Evolutionary conservation across 2,113 vertebrate genomes (phyloP).

Genomic region (Callionymus lyra): DNA sequence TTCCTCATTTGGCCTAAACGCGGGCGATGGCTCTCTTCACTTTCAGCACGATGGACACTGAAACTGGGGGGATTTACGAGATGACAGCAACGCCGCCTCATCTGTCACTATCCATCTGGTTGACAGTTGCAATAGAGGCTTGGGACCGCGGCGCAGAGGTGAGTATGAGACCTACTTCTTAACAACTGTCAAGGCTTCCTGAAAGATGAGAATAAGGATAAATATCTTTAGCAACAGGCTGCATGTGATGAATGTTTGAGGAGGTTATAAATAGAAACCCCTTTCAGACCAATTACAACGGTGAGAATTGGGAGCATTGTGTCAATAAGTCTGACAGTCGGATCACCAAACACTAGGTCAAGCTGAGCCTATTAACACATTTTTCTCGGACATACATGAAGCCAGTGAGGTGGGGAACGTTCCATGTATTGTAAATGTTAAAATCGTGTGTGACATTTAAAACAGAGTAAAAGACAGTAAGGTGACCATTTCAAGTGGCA

Average conservation of each 20-base stretch:
- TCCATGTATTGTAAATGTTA: too few species aligned
- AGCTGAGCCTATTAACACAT: too few species aligned
- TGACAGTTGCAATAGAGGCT: slow-evolving; percentile 8
- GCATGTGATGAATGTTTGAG: slow-evolving; percentile 20
- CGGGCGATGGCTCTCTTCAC: slow-evolving; percentile 19
- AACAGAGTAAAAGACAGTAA: too few species aligned
- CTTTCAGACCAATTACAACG: neutral
- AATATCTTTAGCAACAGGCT: slow-evolving; percentile 19
- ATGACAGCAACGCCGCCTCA: slow-evolving; percentile 30
- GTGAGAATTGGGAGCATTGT: too few species aligned
- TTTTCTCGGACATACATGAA: too few species aligned
- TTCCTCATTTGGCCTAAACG: slow-evolving; percentile 33
- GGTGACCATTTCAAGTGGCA: too few species aligned
- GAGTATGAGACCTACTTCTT: slow-evolving; percentile 36
- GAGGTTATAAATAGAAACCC: slow-evolving; percentile 30
- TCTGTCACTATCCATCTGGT: slow-evolving; percentile 42
- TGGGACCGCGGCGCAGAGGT: slow-evolving; percentile 10
- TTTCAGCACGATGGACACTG: slow-evolving; percentile 16
- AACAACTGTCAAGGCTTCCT: slow-evolving; percentile 37
- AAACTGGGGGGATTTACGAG: slow-evolving; percentile 30
- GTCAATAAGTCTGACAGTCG: too few species aligned
- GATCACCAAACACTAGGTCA: too few species aligned
- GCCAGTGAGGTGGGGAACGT: too few species aligned
- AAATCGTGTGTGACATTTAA: too few species aligned
- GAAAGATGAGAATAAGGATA: slow-evolving; percentile 25